Base-by-base conservation (phyloP, 2,888 invertebrate species). In the Tiphia femorata region DNA sequence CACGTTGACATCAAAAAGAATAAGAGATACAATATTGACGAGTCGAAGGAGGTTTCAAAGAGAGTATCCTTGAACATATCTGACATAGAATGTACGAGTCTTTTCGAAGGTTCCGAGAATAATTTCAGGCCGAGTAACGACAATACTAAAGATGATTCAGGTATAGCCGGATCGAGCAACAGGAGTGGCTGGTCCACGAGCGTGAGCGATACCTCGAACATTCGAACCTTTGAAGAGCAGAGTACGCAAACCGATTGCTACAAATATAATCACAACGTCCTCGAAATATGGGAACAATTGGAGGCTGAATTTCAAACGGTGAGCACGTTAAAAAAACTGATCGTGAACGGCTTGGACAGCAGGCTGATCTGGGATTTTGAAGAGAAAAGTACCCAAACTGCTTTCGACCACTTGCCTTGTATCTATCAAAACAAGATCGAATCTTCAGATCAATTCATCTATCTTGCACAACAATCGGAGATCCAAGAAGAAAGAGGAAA, bases 81-180 rank as follows among this genome's bases (percentile, higher is more conserved):
- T 2, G 49, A 49, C 7, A 6, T 19, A 0, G 46, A 58, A 10
- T 12, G 1, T 29, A 56, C n/a, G 10, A 52, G 7, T 33, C 29
- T 23, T 1, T 53, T 33, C 1, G 59, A 62, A n/a, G 58, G 40
- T 19, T 38, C 30, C 0, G 37, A 64, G 0, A 67, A 57, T 46
- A 41, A 38, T 20, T 53, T 54, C 6, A 62, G 67, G 20, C 71
- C 64, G n/a, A 69, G 64, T 43, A 67, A 68, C 3, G 44, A 33
- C 1, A 71, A 65, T 14, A 64, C 57, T n/a, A 76, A 68, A 33
- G 67, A 79, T 17, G 81, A 82, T 58, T 82, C 81, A 0, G 81
- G 81, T 23, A 67, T 79, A 14, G 65, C 59, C 0, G 61, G 42
- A 16, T 49, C 35, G 12, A 43, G 37, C 16, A 29, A 35, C 17